phyloP scores from a whole-genome alignment of 1,140 invertebrate species.

The Cyrtorhinus lividipennis region DNA sequence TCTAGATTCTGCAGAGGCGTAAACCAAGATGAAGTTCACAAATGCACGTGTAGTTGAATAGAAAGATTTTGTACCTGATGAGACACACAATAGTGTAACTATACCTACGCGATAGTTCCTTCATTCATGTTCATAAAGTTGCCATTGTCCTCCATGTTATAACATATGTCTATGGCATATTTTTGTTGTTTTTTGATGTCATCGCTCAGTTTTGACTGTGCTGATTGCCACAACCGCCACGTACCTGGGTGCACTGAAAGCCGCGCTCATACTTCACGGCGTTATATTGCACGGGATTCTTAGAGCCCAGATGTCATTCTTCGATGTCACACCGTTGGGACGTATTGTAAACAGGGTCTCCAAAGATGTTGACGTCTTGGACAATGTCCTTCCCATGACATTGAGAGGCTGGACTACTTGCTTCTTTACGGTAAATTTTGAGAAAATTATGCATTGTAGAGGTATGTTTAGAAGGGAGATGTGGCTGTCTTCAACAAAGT shows the following conservation, averaged over 20 bases:
- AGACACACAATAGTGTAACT: no score
- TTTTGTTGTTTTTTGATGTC: background rate
- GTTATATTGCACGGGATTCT: conserved; percentile 41
- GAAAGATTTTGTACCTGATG: no score
- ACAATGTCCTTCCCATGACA: conserved; percentile 33
- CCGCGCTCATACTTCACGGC: conserved; percentile 50
- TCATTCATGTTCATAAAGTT: no score
- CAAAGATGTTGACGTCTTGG: conserved; percentile 67
- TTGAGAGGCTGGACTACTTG: conserved; percentile 31
- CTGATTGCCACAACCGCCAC: conserved; percentile 13
- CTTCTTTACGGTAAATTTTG: conserved; percentile 34
- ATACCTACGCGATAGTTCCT: no score
- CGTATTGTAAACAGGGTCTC: conserved; percentile 72
- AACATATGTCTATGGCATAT: no score
- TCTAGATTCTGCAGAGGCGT: no score
- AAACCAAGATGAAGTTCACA: no score
- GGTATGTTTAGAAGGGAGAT: no score
- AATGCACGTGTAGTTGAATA: no score
- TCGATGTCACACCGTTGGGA: conserved; percentile 73
- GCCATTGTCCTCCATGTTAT: no score
- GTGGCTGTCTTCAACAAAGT: no score
- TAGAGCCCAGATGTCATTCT: conserved; percentile 60
- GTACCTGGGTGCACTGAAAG: conserved; percentile 52
- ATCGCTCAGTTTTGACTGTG: conserved; percentile 17
- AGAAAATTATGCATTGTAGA: no score